Base-by-base conservation (phyloP, 2,797 vertebrate genomes). In the Tenualosa thibaudeaui region DNA sequence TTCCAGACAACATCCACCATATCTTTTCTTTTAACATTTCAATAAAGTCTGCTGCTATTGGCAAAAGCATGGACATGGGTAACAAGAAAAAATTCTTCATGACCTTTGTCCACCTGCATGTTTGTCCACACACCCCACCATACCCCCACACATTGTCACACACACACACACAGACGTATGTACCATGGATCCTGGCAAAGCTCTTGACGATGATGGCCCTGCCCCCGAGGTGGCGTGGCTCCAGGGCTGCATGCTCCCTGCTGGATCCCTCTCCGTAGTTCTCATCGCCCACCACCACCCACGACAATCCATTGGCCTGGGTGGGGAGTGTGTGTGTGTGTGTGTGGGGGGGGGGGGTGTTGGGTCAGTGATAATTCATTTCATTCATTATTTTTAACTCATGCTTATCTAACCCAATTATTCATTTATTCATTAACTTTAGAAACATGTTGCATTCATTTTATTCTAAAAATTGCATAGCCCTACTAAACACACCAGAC, bases 221-320 rank as follows among this genome's bases (percentile, higher is more conserved):
- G 87, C 97, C 97, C 53, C 98, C 98, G 0, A 99, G 92, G 89
- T 99, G 98, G 46, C 98, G 95, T 9, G 98, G 98, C 90, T 99
- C 97, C 90, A 98, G 89, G 0, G 98, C 98, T 0, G 98, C 97
- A 0, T 99, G 98, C 88, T 99, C 98, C 88, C 98, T 96, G 93
- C 98, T 99, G 1, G 97, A 98, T 84, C 98, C 98, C 90, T 99
- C 98, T 0, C 98, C 97, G 0, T 99, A 98, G 94, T 99, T 99
- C 90, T 99, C 97, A 78, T 99, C 98, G 40, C 98, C 98, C 0
- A 99, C 91, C 89, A 98, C 98, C 2, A 97, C 96, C 98, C 97
- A 99, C 15, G 94, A 96, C 90, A 98, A 86, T 50, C 95, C 93
- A 9, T 95, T 94, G 92, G 97, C 96, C 97, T 98, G 88, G 68